Base-by-base conservation (phyloP, 1,140 invertebrate genomes). In the Drosophila tani region DNA sequence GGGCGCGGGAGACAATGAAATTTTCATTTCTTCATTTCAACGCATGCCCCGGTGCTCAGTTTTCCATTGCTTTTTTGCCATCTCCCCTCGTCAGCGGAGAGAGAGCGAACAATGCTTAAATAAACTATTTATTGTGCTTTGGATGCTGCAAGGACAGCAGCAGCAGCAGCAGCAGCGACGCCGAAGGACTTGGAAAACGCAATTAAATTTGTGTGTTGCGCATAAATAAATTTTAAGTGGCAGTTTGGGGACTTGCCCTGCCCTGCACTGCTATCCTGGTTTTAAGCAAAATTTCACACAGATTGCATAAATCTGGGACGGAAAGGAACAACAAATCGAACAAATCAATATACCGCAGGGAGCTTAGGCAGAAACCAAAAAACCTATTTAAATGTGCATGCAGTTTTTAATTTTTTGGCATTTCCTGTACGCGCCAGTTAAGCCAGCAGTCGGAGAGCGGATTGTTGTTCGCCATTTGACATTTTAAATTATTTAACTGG, bases 21-120 rank as follows among this genome's bases (percentile, higher is more conserved):
- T 68, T 88, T 88, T 88, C 67, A 88, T 88, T 88, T 84, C 78
- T 88, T 81, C 85, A 88, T 88, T 90, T 84, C 66, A 64, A 83
- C 84, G 81, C 84, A 71, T 77, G 57, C 59, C 64, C 21, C 19
- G 38, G 45, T 55, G 21, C 49, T 40, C 40, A 46, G 49, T 38
- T 64, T 41, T 47, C 45, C 40, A 24, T 15, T 47, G 53, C 35
- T 56, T 21, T 41, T 8, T n/a, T 41, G 9, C 27, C n/a, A 32
- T 56, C 29, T 6, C 17, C 29, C 50, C 51, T 70, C 77, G 58
- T 81, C 84, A 81, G 43, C 35, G 51, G 50, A 45, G 35, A 40
- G 5, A 40, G 5, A 12, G 35, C 19, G 63, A 73, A 84, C 78
- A 88, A 84, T 84, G 53, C 78, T 79, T 70, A 81, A 88, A 83